These are phyloP conservation scores for Oryzias javanicus DNA, from an alignment of 2,113 vertebrate genomes.

Conservation along the genomic window DNA sequence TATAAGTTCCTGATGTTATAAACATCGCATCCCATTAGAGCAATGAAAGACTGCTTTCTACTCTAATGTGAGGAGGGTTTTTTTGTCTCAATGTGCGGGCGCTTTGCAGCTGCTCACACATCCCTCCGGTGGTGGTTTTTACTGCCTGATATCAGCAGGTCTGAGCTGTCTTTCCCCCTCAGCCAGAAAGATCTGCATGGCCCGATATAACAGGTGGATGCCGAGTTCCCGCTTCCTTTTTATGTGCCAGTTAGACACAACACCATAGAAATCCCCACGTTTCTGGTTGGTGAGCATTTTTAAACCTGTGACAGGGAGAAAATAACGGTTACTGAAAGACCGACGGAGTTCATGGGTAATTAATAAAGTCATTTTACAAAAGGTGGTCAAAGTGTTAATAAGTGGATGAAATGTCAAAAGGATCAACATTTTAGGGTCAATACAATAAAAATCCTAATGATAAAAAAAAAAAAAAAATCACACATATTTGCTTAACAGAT, in stretches of 20 bases:
- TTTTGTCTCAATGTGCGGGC: neutral
- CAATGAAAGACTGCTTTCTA: neutral
- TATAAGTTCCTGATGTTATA: neutral
- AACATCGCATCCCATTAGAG: neutral
- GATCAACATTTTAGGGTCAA: too few species aligned
- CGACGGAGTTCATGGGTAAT: too few species aligned
- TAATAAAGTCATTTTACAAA: too few species aligned
- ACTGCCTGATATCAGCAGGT: slow-evolving; percentile 81
- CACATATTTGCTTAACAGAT: too few species aligned
- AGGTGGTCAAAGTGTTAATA: too few species aligned
- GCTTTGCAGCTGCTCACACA: slow-evolving; percentile 1
- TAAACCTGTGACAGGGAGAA: slow-evolving; percentile 73
- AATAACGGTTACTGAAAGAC: neutral
- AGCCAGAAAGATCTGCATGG: slow-evolving; percentile 87
- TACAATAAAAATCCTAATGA: too few species aligned
- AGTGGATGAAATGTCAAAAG: too few species aligned
- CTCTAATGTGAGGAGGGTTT: slow-evolving; percentile 26
- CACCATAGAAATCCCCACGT: slow-evolving; percentile 85
- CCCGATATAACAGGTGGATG: slow-evolving; percentile 80
- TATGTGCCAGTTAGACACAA: slow-evolving; percentile 77
- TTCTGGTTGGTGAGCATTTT: slow-evolving; percentile 88
- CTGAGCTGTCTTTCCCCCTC: slow-evolving; percentile 88
- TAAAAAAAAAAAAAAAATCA: too few species aligned
- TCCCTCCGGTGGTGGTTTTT: slow-evolving; percentile 29
- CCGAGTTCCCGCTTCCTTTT: slow-evolving; percentile 79